A percentile compares a stretch with the other conserved stretches of the same genome.
Conservation (phyloP, 2,797 vertebrate species). For the Acanthurus tractus region DNA sequence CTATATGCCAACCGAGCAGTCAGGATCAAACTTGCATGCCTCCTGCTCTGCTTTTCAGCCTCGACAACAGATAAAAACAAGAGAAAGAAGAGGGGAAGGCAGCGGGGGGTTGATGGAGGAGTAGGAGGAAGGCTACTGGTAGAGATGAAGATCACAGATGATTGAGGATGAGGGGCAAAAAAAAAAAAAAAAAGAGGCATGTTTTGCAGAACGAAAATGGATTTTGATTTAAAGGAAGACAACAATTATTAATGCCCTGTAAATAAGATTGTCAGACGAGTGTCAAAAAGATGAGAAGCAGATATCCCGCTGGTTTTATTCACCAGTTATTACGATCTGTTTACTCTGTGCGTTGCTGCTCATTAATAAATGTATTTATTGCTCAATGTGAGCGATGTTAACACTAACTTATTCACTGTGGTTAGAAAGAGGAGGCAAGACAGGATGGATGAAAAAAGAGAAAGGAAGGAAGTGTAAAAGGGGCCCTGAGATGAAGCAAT, state of each 20-base stretch:
- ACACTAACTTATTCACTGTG: neutral
- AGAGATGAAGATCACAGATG: conserved; percentile 31
- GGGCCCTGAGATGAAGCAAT: conserved; percentile 60
- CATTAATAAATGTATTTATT: conserved; percentile 61
- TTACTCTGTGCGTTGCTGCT: conserved; percentile 30
- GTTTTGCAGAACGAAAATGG: neutral
- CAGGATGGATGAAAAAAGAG: conserved; percentile 32
- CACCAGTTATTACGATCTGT: conserved; percentile 33
- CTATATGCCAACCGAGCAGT: conserved; percentile 73
- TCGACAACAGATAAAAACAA: conserved; percentile 26
- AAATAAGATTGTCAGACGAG: conserved; percentile 5
- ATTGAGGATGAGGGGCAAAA: conserved; percentile 2
- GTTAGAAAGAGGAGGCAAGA: conserved; percentile 21
- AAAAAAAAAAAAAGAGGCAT: neutral
- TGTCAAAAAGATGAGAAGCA: neutral
- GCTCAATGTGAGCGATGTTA: conserved; percentile 31
- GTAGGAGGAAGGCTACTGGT: conserved; percentile 2
- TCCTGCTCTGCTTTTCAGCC: conserved; percentile 64
- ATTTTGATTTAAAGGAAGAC: neutral
- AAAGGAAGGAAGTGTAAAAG: conserved; percentile 34
- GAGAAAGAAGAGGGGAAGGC: conserved; percentile 17
- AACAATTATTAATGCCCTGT: conserved; percentile 1
- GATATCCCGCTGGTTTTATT: conserved; percentile 5
- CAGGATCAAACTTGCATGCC: conserved; percentile 55
- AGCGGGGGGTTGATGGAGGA: neutral